Conservation (phyloP, 1,140 invertebrate genomes). For the Delia radicum region DNA sequence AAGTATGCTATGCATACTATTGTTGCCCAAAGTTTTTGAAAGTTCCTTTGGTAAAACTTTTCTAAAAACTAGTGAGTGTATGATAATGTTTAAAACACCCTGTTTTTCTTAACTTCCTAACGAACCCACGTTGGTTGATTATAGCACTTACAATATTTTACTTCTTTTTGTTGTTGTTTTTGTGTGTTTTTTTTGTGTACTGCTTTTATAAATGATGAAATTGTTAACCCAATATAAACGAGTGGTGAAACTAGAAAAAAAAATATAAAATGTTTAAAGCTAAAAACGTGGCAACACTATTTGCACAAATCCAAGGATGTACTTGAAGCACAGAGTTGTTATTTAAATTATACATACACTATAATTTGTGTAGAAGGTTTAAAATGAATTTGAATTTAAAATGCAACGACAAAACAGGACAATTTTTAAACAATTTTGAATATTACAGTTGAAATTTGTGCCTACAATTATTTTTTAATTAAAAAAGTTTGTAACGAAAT, state of each 20-base stretch:
- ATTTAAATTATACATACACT: slow-evolving; percentile 8
- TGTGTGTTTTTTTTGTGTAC: not conserved
- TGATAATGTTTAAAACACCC: not conserved
- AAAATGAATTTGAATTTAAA: no score
- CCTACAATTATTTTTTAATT: no score
- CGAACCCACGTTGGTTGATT: slow-evolving; percentile 1
- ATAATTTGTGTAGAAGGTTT: not conserved
- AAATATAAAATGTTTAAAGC: not conserved
- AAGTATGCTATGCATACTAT: no score
- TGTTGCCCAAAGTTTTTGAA: no score
- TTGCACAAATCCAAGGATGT: slow-evolving; percentile 16
- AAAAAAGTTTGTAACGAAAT: no score
- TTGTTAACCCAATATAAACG: slow-evolving; percentile 4
- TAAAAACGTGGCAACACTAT: slow-evolving; percentile 14
- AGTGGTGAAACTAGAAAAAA: not conserved
- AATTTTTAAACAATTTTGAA: no score
- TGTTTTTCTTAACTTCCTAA: not conserved
- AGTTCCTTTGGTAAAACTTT: no score
- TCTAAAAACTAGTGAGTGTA: no score
- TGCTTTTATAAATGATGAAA: slow-evolving; percentile 5
- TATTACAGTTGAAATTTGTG: no score
- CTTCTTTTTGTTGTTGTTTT: not conserved
- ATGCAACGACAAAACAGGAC: no score
- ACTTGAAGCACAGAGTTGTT: slow-evolving; percentile 2
- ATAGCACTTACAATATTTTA: not conserved